Evolutionary conservation across 2,888 invertebrate genomes (phyloP), one percentile per base, ranked within the genome.

Genomic region (Meteorus cinctellus): DNA sequence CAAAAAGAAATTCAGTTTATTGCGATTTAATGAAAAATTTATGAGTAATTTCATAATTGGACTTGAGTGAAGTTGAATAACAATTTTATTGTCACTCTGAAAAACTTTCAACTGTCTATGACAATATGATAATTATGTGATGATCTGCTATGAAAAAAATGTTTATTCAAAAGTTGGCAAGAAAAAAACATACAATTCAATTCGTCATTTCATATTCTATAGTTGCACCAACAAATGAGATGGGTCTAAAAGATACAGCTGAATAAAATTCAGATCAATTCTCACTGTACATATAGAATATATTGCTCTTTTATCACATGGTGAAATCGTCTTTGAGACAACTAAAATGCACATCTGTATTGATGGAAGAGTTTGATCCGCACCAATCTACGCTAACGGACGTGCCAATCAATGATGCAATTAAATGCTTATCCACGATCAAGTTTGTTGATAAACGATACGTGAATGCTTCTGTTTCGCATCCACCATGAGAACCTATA

Each of bases 391-490:
- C 24, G 4, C 8, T 1, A 55, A 55, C 19, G 19, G 55, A 55
- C 4, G n/a, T 8, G 8, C 6, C 55, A 24, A 55, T 55, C 19
- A 55, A 19, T 19, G 55, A 55, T 55, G 8, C 19, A 8, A 55
- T 55, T 8, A 55, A 19, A 55, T 55, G 55, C 19, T 55, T 19
- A 55, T 2, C 19, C 55, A 19, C 19, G 55, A 55, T 55, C 55
- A 55, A 55, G 62, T 31, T 62, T 62, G 14, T 16, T 27, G 29
- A 62, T 62, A 31, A 62, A 29, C 62, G 31, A 62, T 29, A 62
- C 27, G 62, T 62, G 31, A 62, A 29, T 16, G 3, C 16, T n/a
- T 8, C 24, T 65, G 4, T 65, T 12, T n/a, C 65, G n/a, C n/a
- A 63, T 63, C 63, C 63, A 41, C 6, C 65, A 65, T 36, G 16